Evolutionary conservation across 2,113 vertebrate genomes (phyloP).

Genomic region (Cyprinodon variegatus): DNA sequence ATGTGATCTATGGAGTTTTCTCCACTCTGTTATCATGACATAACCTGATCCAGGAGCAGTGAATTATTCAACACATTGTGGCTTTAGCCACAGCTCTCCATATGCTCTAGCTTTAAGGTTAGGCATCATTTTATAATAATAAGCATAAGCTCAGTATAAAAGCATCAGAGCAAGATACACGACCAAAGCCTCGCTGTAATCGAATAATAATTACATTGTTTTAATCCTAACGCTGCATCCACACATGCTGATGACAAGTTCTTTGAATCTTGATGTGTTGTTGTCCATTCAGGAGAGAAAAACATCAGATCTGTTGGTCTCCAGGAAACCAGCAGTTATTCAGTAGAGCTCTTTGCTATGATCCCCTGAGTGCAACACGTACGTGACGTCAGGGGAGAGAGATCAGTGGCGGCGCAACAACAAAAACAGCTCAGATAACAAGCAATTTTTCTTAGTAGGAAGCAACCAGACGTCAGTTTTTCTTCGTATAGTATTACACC

Average conservation of each 20-base stretch:
- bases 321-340: conserved; percentile 65
- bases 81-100: conserved; percentile 42
- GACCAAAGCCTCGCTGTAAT: neutral
- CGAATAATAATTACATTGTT: neutral
- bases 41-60: conserved; percentile 59
- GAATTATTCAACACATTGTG: conserved; percentile 64
- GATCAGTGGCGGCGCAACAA: conserved; percentile 43
- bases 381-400: conserved; percentile 65
- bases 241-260: neutral
- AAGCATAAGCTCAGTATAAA: neutral
- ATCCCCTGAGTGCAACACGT: conserved; percentile 58
- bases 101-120: conserved; percentile 35
- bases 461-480: conserved; percentile 31
- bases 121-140: conserved; percentile 10
- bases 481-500: neutral
- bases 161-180: neutral
- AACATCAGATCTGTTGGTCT: conserved; percentile 55
- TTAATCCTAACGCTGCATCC: conserved; percentile 9
- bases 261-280: conserved; percentile 16
- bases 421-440: conserved; percentile 71
- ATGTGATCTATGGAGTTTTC: conserved; percentile 51
- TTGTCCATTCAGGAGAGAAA: conserved; percentile 39
- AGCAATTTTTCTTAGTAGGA: conserved; percentile 17
- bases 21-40: conserved; percentile 38
- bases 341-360: conserved; percentile 46